Conservation (phyloP, 2,888 invertebrate species). For the Rhopalosiphum nymphaeae region DNA sequence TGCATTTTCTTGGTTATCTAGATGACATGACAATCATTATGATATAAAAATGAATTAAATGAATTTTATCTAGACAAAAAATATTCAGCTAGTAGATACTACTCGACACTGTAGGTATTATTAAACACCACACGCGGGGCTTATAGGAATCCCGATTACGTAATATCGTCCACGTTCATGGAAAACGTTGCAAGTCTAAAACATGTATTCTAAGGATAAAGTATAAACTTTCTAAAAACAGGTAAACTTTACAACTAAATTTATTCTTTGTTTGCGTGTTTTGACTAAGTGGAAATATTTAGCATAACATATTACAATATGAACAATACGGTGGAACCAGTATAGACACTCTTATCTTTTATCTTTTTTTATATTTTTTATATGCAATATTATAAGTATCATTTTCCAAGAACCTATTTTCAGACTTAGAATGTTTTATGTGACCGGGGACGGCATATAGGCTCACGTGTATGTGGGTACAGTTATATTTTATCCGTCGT, state of each 20-base stretch:
- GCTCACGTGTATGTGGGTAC: too few species aligned
- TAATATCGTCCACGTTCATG: neutral
- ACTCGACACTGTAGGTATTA: neutral
- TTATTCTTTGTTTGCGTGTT: neutral
- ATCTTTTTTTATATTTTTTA: neutral
- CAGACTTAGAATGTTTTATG: neutral
- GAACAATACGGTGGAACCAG: neutral
- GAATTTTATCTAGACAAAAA: neutral
- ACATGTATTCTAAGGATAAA: neutral
- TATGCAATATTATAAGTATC: neutral
- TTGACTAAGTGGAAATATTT: neutral
- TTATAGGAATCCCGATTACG: neutral
- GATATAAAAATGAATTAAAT: neutral
- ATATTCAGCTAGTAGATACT: too few species aligned
- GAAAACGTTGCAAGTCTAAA: neutral
- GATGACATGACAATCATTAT: neutral
- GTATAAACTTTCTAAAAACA: neutral
- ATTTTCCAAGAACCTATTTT: neutral
- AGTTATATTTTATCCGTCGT: slow-evolving; percentile 1
- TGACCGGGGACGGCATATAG: neutral
- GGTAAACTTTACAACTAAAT: neutral
- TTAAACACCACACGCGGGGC: neutral
- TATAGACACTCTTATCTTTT: neutral
- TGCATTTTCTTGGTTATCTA: neutral
- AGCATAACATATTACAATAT: neutral